Evolutionary conservation across 2,113 vertebrate genomes (phyloP).

Genomic region (Phylloscopus whistleri): DNA sequence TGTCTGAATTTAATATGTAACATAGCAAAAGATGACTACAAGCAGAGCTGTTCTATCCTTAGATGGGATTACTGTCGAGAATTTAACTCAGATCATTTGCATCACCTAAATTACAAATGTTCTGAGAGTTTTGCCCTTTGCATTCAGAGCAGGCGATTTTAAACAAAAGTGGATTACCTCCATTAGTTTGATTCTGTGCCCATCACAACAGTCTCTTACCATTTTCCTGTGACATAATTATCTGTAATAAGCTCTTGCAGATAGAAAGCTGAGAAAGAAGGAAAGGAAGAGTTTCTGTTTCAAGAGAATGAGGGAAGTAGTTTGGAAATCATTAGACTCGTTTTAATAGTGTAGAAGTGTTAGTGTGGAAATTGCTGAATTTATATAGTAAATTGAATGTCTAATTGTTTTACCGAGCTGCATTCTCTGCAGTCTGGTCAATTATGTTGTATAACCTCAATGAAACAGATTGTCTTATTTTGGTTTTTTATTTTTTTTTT

Average conservation of each 20-base stretch:
- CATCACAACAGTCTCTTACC: background rate
- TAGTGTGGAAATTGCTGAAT: conserved; percentile 18
- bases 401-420: conserved; percentile 1
- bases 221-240: background rate
- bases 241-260: background rate
- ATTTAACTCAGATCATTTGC: background rate
- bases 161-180: background rate
- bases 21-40: background rate
- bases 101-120: background rate
- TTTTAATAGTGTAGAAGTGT: background rate
- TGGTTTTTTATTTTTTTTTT: background rate
- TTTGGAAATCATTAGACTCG: background rate
- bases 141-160: background rate
- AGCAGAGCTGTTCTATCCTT: background rate
- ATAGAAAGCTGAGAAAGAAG: background rate
- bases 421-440: conserved; percentile 19
- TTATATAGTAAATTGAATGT: conserved; percentile 19
- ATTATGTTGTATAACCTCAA: background rate
- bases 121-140: background rate
- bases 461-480: background rate
- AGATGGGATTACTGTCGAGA: background rate
- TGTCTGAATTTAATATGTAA: background rate
- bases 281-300: background rate
- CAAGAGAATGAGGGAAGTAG: background rate
- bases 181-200: background rate